These are phyloP conservation scores for Syngnathus floridae DNA, from an alignment of 2,113 vertebrate species.

Conservation along the genomic window DNA sequence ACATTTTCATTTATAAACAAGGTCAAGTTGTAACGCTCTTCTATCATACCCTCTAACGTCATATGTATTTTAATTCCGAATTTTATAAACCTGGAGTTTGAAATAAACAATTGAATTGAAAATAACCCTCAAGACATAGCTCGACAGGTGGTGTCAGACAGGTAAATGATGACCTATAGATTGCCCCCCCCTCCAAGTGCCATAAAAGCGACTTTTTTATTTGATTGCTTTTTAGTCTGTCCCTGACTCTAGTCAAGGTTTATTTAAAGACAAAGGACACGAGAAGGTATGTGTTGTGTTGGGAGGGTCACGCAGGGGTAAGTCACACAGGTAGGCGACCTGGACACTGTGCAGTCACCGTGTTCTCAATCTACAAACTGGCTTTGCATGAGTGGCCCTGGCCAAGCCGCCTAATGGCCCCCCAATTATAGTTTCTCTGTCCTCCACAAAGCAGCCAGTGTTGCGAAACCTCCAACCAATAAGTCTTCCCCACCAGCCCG, in stretches of 20 bases:
- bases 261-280: conserved; percentile 34
- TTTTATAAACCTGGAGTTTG: background rate
- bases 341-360: conserved; percentile 56
- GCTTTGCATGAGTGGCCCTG: conserved; percentile 56
- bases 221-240: conserved; percentile 33
- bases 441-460: conserved; percentile 64
- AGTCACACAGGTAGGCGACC: conserved; percentile 56
- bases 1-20: background rate
- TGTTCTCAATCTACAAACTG: conserved; percentile 56
- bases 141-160: conserved; percentile 17
- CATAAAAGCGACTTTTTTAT: conserved; percentile 53
- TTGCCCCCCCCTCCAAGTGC: conserved; percentile 27
- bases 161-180: conserved; percentile 28
- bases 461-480: conserved; percentile 57
- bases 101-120: background rate
- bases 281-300: background rate
- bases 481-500: conserved; percentile 30
- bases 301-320: conserved; percentile 25
- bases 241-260: conserved; percentile 49
- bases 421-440: conserved; percentile 64
- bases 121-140: background rate
- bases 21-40: too few relatives aligned
- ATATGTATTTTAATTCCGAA: too few relatives aligned
- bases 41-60: too few relatives aligned
- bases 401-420: conserved; percentile 59